Evolutionary conservation across 2,113 vertebrate species (phyloP).

Genomic region (Bos taurus): ARS-UCD2.0 NC_037336.1:51705001-51705500

Average conservation of each 20-base stretch:
- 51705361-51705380: background rate
- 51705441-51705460: background rate
- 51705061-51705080: background rate
- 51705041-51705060: background rate
- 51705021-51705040: slow-evolving; percentile 49
- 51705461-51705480: background rate
- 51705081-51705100: slow-evolving; percentile 52
- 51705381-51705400: slow-evolving; percentile 14
- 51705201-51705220: slow-evolving; percentile 34
- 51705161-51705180: background rate
- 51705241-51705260: slow-evolving; percentile 46
- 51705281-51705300: slow-evolving; percentile 44
- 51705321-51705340: slow-evolving; percentile 35
- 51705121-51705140: slow-evolving; percentile 53
- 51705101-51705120: slow-evolving; percentile 50
- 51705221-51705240: slow-evolving; percentile 20
- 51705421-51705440: background rate
- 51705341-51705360: background rate
- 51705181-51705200: background rate
- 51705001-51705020: slow-evolving; percentile 66
- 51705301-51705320: background rate
- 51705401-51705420: background rate
- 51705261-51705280: slow-evolving; percentile 22
- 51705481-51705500: background rate
- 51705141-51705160: slow-evolving; percentile 18